Base-by-base conservation (phyloP, 2,113 vertebrate genomes). In the Eudyptes chrysolophus region DNA sequence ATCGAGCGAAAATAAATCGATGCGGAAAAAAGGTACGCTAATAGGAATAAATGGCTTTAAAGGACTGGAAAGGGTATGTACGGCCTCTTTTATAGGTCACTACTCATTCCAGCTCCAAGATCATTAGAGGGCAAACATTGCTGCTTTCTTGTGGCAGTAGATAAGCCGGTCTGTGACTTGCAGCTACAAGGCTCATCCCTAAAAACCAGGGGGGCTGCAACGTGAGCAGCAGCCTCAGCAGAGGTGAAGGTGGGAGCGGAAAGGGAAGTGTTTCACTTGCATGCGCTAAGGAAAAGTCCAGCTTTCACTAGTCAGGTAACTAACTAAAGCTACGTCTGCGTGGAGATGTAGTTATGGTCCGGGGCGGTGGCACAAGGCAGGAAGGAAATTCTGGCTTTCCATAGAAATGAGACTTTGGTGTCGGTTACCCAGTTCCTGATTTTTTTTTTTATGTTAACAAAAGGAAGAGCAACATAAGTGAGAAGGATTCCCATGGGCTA, bases 401-500 rank as follows among this genome's bases (percentile, higher is more conserved):
- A 22, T 0, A n/a, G n/a, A 77, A 70, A 81, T 5, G 1, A 61
- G 12, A 24, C 34, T 71, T 40, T 78, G 38, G 18, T 58, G 17
- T 52, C 12, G 1, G 13, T 54, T 84, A 87, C 18, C 14, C 55
- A 52, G 8, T 34, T 68, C 54, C 58, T 80, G 17, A 20, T 42
- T 61, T 77, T 70, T 80, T n/a, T 86, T 80, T 87, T 79, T 0
- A 81, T 42, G 55, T 55, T 81, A 87, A 84, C 65, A 88, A 90
- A 84, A 17, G 42, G 61, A 89, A 92, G 44, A 87, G 34, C 57
- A 91, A 60, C 72, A 52, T 10, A 62, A 95, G 65, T 44, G 46
- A 92, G 74, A 92, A 89, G 87, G 90, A 92, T 94, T 92, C 94
- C 90, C 90, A 77, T 11, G 79, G 83, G 89, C 72, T 82, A 82